Evolutionary conservation across 92 coral and sea anemone genomes (phyloP).

Genomic region (Palythoa grandiflora): DNA sequence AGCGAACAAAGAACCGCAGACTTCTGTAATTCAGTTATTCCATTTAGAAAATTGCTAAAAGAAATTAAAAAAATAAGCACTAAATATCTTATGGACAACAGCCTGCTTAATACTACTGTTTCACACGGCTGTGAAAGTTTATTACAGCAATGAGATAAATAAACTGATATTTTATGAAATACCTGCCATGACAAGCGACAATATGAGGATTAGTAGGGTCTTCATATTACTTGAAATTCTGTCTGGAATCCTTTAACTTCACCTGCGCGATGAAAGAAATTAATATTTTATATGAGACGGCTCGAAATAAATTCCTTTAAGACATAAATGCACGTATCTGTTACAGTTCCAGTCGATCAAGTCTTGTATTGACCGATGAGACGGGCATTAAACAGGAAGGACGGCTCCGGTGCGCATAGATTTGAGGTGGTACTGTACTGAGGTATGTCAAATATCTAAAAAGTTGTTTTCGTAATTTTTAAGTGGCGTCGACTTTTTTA

Average conservation of each 20-base stretch:
- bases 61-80: not conserved
- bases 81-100: not conserved
- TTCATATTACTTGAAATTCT: slow-evolving; percentile 20
- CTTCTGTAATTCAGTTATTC: not conserved
- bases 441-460: too few relatives aligned
- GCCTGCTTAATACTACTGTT: not conserved
- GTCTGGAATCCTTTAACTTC: not conserved
- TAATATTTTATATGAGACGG: slow-evolving; percentile 59
- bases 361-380: not conserved
- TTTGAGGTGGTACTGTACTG: too few relatives aligned
- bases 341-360: not conserved
- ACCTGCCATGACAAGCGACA: slow-evolving; percentile 19
- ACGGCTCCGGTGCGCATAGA: too few relatives aligned
- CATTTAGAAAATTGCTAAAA: not conserved
- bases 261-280: slow-evolving; percentile 62
- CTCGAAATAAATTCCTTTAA: slow-evolving; percentile 3
- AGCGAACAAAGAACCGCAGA: not conserved
- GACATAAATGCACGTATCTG: not conserved
- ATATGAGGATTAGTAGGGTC: not conserved
- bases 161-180: not conserved
- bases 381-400: not conserved
- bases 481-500: too few relatives aligned
- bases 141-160: not conserved
- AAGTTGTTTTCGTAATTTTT: too few relatives aligned
- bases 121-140: not conserved